Conservation (phyloP, 2,113 vertebrate species). For the Poecilia latipinna region DNA sequence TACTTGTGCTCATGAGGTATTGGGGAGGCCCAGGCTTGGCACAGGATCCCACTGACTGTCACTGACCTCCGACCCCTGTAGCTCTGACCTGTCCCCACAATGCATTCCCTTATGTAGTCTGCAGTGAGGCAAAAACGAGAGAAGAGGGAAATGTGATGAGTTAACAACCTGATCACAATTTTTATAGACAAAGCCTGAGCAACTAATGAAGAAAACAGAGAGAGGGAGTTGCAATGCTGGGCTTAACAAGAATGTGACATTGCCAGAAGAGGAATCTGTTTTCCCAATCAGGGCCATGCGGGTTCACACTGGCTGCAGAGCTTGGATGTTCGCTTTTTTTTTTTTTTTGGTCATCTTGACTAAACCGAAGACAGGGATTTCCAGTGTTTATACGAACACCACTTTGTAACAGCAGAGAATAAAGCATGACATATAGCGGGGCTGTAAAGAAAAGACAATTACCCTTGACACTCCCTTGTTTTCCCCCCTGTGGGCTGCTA, state of each 20-base stretch:
- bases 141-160: not conserved
- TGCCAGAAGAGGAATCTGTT: conserved; percentile 66
- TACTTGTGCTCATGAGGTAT: conserved; percentile 98
- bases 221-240: conserved; percentile 29
- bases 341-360: conserved; percentile 21
- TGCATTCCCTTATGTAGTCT: conserved; percentile 95
- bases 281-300: conserved; percentile 60
- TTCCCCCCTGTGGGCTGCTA: conserved; percentile 11
- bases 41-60: conserved; percentile 89
- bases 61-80: conserved; percentile 91
- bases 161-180: conserved; percentile 21
- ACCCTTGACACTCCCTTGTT: conserved; percentile 42
- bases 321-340: conserved; percentile 24
- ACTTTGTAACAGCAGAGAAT: conserved; percentile 68
- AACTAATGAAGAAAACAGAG: conserved; percentile 66
- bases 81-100: conserved; percentile 90
- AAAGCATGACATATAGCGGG: conserved; percentile 48
- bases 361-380: conserved; percentile 35
- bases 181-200: conserved; percentile 25
- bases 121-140: conserved; percentile 6
- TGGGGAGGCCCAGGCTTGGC: conserved; percentile 95
- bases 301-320: conserved; percentile 29
- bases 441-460: conserved; percentile 60
- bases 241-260: conserved; percentile 38
- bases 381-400: conserved; percentile 60